Evolutionary conservation across 2,888 invertebrate species (phyloP).

Genomic region (Phasia obesa): DNA sequence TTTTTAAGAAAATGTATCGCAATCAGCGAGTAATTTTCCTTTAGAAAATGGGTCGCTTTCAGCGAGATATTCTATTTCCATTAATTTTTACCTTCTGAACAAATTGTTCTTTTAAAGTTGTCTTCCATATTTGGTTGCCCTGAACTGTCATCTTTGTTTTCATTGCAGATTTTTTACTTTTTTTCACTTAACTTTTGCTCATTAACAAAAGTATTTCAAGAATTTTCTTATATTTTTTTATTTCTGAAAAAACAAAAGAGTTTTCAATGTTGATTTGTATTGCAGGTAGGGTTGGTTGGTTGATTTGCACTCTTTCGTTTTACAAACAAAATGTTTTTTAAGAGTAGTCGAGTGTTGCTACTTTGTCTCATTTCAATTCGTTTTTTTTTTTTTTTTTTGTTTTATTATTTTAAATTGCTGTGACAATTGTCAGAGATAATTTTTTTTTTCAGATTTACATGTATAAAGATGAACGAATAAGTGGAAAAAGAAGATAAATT

Average conservation of each 20-base stretch:
- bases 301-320: background rate
- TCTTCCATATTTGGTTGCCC: background rate
- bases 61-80: background rate
- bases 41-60: background rate
- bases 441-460: slow-evolving; percentile 39
- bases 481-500: slow-evolving; percentile 24
- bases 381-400: slow-evolving; percentile 3
- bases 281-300: slow-evolving; percentile 8
- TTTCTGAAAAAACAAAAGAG: slow-evolving; percentile 15
- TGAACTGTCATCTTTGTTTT: slow-evolving; percentile 20
- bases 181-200: slow-evolving; percentile 17
- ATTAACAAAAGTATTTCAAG: slow-evolving; percentile 20
- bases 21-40: background rate
- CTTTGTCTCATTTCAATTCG: slow-evolving; percentile 15
- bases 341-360: slow-evolving; percentile 25
- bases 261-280: slow-evolving; percentile 25
- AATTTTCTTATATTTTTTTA: background rate
- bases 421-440: slow-evolving; percentile 61
- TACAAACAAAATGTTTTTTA: slow-evolving; percentile 35
- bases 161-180: background rate
- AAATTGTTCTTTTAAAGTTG: background rate
- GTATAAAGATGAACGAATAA: slow-evolving; percentile 21
- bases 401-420: slow-evolving; percentile 34
- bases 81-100: background rate
- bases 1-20: background rate